phyloP scores from a whole-genome alignment of 2,113 vertebrate species.

The Eolophus roseicapilla region DNA sequence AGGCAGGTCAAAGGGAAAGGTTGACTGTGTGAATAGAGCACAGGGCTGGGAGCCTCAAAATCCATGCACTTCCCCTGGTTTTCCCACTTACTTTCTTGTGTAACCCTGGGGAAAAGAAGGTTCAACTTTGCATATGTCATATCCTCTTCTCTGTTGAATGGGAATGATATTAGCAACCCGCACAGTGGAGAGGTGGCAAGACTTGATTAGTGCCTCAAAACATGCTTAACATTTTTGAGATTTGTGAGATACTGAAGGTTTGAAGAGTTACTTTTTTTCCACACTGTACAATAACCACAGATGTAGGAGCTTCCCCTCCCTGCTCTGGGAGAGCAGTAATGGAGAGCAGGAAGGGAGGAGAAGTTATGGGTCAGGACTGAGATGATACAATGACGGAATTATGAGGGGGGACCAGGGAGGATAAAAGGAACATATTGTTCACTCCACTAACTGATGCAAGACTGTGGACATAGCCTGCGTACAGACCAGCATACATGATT shows the following conservation, averaged over 20 bases:
- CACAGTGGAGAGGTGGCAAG: background rate
- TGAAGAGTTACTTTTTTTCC: background rate
- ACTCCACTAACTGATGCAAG: constrained; percentile 22
- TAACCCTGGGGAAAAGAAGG: background rate
- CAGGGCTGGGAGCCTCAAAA: background rate
- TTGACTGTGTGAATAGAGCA: background rate
- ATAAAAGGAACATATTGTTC: constrained; percentile 16
- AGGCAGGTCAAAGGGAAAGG: background rate
- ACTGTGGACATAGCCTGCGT: background rate
- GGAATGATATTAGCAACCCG: background rate
- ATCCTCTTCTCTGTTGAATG: background rate
- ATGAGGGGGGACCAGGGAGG: background rate
- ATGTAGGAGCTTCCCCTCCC: background rate
- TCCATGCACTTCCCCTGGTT: background rate
- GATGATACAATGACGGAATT: constrained; percentile 42
- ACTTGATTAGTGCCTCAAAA: background rate
- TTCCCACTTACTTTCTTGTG: background rate
- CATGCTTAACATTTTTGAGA: background rate
- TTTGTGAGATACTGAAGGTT: background rate
- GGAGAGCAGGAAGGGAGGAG: background rate
- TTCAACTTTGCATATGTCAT: background rate
- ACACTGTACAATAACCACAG: background rate
- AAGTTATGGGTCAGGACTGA: background rate
- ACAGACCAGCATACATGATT: constrained; percentile 23
- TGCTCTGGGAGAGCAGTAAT: background rate